Conservation (phyloP, 2,888 invertebrate species). For the Cryptus viduatorius region DNA sequence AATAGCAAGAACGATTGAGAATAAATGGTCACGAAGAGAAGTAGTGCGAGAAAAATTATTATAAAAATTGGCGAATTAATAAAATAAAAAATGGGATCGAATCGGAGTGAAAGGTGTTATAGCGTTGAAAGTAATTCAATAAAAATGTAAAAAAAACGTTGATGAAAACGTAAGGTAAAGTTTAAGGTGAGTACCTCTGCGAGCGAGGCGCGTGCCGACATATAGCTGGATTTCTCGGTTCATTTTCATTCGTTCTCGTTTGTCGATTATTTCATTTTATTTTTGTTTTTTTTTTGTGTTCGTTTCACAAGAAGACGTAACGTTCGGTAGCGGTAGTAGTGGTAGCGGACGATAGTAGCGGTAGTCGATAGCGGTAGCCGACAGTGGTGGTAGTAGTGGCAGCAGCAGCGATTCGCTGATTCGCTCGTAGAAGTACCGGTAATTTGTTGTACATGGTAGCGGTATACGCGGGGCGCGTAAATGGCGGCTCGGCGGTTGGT, state of each 20-base stretch:
- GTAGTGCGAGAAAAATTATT: not conserved
- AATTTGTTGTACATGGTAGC: constrained; percentile 79
- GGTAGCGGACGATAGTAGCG: constrained; percentile 76
- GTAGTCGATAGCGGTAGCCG: constrained; percentile 77
- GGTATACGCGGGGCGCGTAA: constrained; percentile 83
- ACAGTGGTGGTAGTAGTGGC: constrained; percentile 82
- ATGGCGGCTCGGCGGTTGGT: constrained; percentile 83
- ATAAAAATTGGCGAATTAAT: constrained; percentile 2
- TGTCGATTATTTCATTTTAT: constrained; percentile 71
- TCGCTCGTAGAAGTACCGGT: constrained; percentile 79
- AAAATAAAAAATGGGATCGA: constrained; percentile 55
- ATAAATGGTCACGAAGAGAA: not conserved
- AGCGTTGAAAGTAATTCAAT: constrained; percentile 64
- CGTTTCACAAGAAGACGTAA: constrained; percentile 83
- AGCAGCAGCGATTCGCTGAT: constrained; percentile 80
- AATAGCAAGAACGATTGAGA: not conserved
- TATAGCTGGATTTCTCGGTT: constrained; percentile 81
- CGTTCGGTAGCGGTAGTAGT: constrained; percentile 82
- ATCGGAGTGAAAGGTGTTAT: constrained; percentile 40
- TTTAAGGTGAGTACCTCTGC: constrained; percentile 83
- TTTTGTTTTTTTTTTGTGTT: constrained; percentile 67
- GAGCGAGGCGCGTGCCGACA: constrained; percentile 83
- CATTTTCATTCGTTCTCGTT: constrained; percentile 46
- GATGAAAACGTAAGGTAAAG: constrained; percentile 75
- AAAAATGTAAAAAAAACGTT: constrained; percentile 66